phyloP scores from a whole-genome alignment of 2,797 vertebrate species.

The Lophotriccus pileatus region DNA sequence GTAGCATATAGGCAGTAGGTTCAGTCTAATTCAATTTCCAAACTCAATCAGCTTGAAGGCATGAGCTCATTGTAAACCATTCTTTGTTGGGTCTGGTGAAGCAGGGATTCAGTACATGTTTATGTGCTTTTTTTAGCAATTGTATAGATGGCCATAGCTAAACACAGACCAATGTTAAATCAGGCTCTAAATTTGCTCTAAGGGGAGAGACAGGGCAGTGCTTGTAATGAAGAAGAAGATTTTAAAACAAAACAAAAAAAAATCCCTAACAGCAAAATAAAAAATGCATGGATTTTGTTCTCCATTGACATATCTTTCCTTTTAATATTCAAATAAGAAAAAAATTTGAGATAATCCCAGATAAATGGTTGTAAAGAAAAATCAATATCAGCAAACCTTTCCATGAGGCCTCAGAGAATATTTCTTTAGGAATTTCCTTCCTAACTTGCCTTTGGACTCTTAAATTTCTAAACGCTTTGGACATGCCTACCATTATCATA shows the following conservation, averaged over 20 bases:
- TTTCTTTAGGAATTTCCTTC: neutral
- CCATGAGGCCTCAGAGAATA: rapidly evolving
- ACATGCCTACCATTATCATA: neutral
- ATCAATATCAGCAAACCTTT: neutral
- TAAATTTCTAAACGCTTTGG: neutral
- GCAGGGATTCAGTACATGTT: neutral
- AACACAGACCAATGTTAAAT: neutral
- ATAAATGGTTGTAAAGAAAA: neutral
- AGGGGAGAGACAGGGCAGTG: neutral
- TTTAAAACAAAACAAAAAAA: neutral
- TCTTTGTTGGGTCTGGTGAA: neutral
- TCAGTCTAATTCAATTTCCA: neutral
- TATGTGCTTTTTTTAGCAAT: neutral
- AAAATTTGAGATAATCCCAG: neutral
- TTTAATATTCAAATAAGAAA: neutral
- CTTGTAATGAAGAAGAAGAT: neutral
- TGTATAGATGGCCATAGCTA: neutral
- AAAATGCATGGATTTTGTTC: neutral
- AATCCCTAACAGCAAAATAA: neutral
- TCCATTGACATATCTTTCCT: neutral
- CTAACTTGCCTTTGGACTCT: neutral
- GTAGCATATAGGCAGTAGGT: neutral
- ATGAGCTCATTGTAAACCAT: neutral
- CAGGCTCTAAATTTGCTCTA: neutral
- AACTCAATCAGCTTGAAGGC: neutral